Conservation (phyloP, 2,797 vertebrate genomes). For the Acanthornis magna region DNA sequence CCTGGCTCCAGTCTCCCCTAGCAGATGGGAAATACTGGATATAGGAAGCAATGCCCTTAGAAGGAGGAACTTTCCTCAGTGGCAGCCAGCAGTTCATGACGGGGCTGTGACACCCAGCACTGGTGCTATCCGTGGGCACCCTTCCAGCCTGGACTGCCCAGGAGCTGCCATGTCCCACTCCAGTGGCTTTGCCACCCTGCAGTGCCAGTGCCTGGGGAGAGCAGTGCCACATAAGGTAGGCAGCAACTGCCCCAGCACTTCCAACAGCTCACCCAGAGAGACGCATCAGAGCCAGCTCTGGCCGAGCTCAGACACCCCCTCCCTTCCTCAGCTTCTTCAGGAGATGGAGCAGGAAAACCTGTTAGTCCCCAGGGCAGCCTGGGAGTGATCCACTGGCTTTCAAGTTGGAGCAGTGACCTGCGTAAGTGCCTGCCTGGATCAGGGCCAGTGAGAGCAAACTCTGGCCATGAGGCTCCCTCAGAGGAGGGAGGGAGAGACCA, state of each 20-base stretch:
- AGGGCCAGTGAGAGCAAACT: background rate
- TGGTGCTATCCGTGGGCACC: background rate
- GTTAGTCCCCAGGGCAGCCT: background rate
- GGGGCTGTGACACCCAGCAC: background rate
- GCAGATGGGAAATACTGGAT: conserved; percentile 5
- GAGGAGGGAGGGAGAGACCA: background rate
- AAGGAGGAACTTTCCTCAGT: conserved; percentile 3
- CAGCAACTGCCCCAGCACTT: background rate
- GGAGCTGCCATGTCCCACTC: background rate
- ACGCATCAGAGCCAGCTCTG: background rate
- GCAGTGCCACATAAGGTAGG: background rate
- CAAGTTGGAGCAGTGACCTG: conserved; percentile 7
- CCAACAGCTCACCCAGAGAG: background rate
- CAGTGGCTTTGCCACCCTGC: background rate
- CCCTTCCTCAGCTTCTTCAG: background rate
- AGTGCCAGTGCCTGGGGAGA: background rate
- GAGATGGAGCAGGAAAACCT: conserved; percentile 21
- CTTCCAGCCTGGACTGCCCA: background rate
- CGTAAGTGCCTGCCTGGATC: conserved; percentile 42
- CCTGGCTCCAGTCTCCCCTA: background rate
- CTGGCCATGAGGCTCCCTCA: background rate
- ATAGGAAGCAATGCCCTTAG: background rate
- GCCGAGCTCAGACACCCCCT: background rate
- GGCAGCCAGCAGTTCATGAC: background rate
- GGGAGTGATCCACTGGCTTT: conserved; percentile 1